These are phyloP conservation scores for Chaunax sp. DNA, from an alignment of 2,797 vertebrate species.

Conservation along the genomic window DNA sequence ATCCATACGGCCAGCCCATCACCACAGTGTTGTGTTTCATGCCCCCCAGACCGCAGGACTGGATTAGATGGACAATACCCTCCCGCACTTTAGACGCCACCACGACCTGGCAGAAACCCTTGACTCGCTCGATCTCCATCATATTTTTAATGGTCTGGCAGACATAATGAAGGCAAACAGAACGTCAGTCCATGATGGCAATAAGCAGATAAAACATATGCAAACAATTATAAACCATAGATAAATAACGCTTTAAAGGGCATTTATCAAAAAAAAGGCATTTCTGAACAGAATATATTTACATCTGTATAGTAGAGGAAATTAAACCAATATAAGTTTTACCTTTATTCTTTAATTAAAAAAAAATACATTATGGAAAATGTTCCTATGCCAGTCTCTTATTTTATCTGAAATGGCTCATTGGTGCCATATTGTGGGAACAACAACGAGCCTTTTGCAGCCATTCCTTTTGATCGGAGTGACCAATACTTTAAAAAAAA, in stretches of 20 bases:
- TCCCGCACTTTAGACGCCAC: slow-evolving; percentile 94
- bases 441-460: slow-evolving; percentile 30
- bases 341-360: neutral
- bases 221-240: neutral
- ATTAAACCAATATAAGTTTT: too few relatives aligned
- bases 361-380: slow-evolving; percentile 24
- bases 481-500: slow-evolving; percentile 8
- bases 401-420: slow-evolving; percentile 49
- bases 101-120: slow-evolving; percentile 98
- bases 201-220: neutral
- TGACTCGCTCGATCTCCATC: slow-evolving; percentile 98
- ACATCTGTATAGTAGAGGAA: neutral
- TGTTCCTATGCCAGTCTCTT: neutral
- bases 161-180: neutral
- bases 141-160: slow-evolving; percentile 96
- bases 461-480: slow-evolving; percentile 27
- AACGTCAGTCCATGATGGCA: neutral
- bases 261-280: neutral
- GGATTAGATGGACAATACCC: slow-evolving; percentile 95
- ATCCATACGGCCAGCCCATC: slow-evolving; percentile 97
- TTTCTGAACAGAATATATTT: neutral
- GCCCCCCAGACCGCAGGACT: slow-evolving; percentile 96
- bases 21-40: slow-evolving; percentile 99
- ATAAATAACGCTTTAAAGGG: neutral
- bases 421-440: slow-evolving; percentile 2